These are phyloP conservation scores for Saccostrea echinata DNA, from an alignment of 1,140 invertebrate species.

Conservation along the genomic window DNA sequence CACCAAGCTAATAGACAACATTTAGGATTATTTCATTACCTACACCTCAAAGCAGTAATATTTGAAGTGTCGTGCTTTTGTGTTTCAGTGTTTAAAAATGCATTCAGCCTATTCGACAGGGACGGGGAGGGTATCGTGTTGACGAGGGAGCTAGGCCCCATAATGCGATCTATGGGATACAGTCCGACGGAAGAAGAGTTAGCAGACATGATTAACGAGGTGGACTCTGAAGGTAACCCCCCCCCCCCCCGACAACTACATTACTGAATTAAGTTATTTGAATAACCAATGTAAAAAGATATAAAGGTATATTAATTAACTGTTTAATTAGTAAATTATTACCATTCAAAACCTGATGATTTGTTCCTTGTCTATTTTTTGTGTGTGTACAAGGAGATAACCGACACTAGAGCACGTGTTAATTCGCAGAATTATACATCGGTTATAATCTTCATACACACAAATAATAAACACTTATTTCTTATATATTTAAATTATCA, in stretches of 20 bases:
- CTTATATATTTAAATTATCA: no score
- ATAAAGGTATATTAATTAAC: no score
- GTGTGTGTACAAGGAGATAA: no score
- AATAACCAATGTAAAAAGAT: no score
- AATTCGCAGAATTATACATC: no score
- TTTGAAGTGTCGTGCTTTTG: neutral
- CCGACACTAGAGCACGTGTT: no score
- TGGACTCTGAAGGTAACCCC: conserved; percentile 59
- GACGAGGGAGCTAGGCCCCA: conserved; percentile 53
- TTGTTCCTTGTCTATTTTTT: no score
- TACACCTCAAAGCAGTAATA: neutral
- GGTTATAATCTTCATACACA: no score
- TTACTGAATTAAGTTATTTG: no score
- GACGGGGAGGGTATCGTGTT: conserved; percentile 57
- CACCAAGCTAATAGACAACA: neutral
- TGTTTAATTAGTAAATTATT: no score
- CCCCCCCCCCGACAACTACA: neutral
- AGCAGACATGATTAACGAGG: conserved; percentile 61
- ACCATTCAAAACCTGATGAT: no score
- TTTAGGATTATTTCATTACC: neutral
- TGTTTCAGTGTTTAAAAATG: conserved; percentile 57
- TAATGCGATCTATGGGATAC: conserved; percentile 60
- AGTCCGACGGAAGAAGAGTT: conserved; percentile 58
- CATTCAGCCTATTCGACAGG: conserved; percentile 60
- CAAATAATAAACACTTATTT: no score